A percentile compares a stretch with the other conserved stretches of the same genome.
Conservation (phyloP, 2,797 vertebrate species). For the Acanthurus lineatus region DNA sequence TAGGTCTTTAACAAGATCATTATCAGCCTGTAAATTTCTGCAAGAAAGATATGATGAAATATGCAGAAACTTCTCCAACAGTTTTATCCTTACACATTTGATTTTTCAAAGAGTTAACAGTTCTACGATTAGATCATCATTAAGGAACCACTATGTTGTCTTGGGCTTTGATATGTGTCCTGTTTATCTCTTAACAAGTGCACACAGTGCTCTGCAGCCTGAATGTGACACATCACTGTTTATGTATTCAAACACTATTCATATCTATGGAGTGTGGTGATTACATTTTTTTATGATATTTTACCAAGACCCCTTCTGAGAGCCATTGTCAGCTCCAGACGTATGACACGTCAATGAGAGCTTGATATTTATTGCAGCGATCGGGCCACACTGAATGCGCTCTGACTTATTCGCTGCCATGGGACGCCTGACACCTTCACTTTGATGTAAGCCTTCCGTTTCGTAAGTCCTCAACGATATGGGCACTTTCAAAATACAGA, state of each 20-base stretch:
- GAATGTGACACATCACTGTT: constrained; percentile 12
- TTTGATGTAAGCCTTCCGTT: constrained; percentile 68
- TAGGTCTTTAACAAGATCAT: background rate
- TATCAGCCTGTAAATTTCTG: too few species aligned
- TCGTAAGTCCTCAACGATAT: constrained; percentile 59
- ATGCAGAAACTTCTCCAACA: background rate
- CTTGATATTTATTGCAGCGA: constrained; percentile 60
- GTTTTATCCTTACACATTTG: background rate
- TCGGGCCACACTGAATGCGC: constrained; percentile 35
- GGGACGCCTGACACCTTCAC: constrained; percentile 61
- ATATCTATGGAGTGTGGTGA: constrained; percentile 16
- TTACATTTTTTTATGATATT: constrained; percentile 21
- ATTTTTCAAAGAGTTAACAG: background rate
- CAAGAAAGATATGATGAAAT: background rate
- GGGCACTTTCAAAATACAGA: constrained; percentile 63
- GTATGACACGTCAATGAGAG: constrained; percentile 23
- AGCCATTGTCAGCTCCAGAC: constrained; percentile 31
- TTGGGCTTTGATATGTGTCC: constrained; percentile 12
- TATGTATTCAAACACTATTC: constrained; percentile 16
- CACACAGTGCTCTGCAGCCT: background rate
- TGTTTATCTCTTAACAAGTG: constrained; percentile 32
- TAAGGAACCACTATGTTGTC: background rate
- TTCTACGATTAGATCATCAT: background rate
- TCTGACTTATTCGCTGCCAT: constrained; percentile 62
- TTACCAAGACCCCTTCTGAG: constrained; percentile 23